Conservation (phyloP, 2,888 invertebrate genomes). For the Microchrysa polita region DNA sequence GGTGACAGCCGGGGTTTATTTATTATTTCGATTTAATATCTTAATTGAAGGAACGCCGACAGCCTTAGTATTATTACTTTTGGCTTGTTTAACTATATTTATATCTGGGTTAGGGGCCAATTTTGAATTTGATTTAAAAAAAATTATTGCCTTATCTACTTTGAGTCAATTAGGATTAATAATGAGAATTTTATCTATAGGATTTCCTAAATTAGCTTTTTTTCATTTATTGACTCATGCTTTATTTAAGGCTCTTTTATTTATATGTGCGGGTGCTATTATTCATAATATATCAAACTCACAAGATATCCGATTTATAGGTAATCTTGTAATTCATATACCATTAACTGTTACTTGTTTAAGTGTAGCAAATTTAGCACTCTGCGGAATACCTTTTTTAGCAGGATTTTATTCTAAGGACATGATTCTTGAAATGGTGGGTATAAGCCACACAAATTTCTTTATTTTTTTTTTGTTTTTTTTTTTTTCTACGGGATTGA, state of each 20-base stretch:
- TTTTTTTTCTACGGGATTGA: slow-evolving; percentile 68
- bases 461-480: slow-evolving; percentile 52
- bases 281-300: slow-evolving; percentile 72
- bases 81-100: slow-evolving; percentile 70
- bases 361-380: slow-evolving; percentile 69
- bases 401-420: slow-evolving; percentile 74
- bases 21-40: slow-evolving; percentile 73
- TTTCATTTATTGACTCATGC: slow-evolving; percentile 80
- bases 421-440: slow-evolving; percentile 70
- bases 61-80: slow-evolving; percentile 66
- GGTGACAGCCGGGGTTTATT: slow-evolving; percentile 78
- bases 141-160: slow-evolving; percentile 81
- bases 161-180: slow-evolving; percentile 80
- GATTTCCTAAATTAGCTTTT: slow-evolving; percentile 69
- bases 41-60: slow-evolving; percentile 53
- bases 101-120: slow-evolving; percentile 70
- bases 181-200: slow-evolving; percentile 72
- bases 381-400: slow-evolving; percentile 73
- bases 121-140: slow-evolving; percentile 78
- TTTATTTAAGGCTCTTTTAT: slow-evolving; percentile 79
- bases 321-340: slow-evolving; percentile 77
- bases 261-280: slow-evolving; percentile 76
- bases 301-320: slow-evolving; percentile 77
- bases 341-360: slow-evolving; percentile 66
- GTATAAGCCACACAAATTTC: background rate